phyloP scores from a whole-genome alignment of 1,140 invertebrate genomes.

The Chionoecetes opilio region DNA sequence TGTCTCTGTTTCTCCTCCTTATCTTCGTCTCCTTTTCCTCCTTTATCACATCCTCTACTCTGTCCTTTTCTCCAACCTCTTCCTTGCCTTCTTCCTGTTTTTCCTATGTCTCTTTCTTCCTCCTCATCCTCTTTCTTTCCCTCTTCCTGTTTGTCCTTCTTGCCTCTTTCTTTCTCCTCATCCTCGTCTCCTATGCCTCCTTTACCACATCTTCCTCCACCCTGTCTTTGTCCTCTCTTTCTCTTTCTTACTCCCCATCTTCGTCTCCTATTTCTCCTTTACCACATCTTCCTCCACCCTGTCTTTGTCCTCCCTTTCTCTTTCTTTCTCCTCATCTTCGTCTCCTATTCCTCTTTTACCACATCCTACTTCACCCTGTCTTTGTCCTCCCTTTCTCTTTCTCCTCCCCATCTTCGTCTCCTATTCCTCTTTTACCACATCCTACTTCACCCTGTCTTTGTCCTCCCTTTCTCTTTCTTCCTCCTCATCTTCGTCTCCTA shows the following conservation, averaged over 20 bases:
- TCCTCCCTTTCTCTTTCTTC: background rate
- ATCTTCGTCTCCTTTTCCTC: background rate
- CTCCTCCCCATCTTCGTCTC: background rate
- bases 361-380: background rate
- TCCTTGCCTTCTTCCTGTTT: background rate
- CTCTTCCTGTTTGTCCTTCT: background rate
- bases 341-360: no score
- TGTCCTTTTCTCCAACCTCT: background rate
- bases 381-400: background rate
- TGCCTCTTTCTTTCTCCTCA: background rate
- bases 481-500: background rate
- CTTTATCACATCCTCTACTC: background rate
- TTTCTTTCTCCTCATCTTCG: no score
- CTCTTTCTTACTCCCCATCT: background rate
- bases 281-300: background rate
- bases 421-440: background rate
- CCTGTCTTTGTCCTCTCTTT: background rate
- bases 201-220: no score
- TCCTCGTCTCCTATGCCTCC: background rate
- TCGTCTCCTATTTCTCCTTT: background rate
- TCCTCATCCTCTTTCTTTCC: background rate
- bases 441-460: background rate
- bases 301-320: background rate
- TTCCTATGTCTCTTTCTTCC: background rate
- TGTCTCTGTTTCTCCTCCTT: background rate